Conservation (phyloP, 2,888 invertebrate species). For the Caenorhabditis sulstoni region DNA sequence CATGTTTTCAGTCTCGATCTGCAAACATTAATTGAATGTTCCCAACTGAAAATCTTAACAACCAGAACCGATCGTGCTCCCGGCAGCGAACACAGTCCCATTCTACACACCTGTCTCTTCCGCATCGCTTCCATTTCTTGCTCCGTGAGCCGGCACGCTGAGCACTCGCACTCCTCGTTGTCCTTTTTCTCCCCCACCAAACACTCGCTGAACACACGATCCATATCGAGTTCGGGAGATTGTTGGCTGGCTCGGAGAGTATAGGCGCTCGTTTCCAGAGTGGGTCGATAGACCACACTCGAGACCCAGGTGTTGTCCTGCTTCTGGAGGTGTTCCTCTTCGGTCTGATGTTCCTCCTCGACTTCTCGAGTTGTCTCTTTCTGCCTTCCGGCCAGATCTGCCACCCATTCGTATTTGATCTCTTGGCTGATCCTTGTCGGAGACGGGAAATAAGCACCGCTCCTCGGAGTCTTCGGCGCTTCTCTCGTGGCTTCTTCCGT, state of each 20-base stretch:
- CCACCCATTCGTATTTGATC: conserved; percentile 58
- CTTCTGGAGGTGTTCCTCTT: conserved; percentile 30
- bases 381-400: conserved; percentile 28
- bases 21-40: not conserved
- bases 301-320: conserved; percentile 49
- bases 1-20: conserved; percentile 38
- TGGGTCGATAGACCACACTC: conserved; percentile 48
- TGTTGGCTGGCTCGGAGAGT: conserved; percentile 26
- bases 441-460: conserved; percentile 28
- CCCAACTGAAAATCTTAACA: not conserved
- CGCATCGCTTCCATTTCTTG: conserved; percentile 38
- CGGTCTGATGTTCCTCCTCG: conserved; percentile 32
- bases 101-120: conserved; percentile 23
- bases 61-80: not conserved
- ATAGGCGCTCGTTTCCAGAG: conserved; percentile 36
- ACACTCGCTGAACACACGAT: conserved; percentile 31
- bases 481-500: conserved; percentile 36
- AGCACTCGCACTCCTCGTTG: conserved; percentile 46
- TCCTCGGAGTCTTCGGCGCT: conserved; percentile 43
- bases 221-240: conserved; percentile 35
- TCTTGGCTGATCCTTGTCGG: conserved; percentile 52
- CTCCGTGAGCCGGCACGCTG: conserved; percentile 50
- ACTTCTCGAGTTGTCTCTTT: not conserved
- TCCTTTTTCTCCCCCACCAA: conserved; percentile 37
- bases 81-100: conserved; percentile 17